These are phyloP conservation scores for Cisticola juncidis DNA, from an alignment of 2,113 vertebrate species.

Conservation along the genomic window DNA sequence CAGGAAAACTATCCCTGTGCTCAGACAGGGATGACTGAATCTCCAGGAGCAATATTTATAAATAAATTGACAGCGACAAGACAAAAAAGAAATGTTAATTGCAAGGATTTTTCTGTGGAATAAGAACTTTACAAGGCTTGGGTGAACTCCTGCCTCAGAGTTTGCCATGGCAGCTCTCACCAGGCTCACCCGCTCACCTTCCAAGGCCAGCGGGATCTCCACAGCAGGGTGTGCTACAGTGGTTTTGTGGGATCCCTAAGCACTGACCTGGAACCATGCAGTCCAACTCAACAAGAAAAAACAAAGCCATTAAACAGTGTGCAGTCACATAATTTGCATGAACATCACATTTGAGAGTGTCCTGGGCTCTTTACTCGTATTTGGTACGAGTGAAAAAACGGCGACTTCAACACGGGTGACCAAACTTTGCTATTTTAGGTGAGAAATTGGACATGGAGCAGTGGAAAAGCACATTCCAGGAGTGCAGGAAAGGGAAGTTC, in stretches of 20 bases:
- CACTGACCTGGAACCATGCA: not conserved
- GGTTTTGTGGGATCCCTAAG: not conserved
- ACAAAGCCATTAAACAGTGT: not conserved
- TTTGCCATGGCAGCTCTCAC: not conserved
- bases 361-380: rapidly evolving
- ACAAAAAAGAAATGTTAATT: not conserved
- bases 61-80: not conserved
- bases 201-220: rapidly evolving
- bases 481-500: not conserved
- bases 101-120: not conserved
- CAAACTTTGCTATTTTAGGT: not conserved
- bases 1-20: not conserved
- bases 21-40: not conserved
- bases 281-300: not conserved
- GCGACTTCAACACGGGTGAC: rapidly evolving
- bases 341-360: rapidly evolving
- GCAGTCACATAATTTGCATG: not conserved
- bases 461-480: not conserved
- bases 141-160: not conserved
- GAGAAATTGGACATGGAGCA: rapidly evolving
- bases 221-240: rapidly evolving
- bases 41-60: conserved; percentile 45
- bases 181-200: rapidly evolving
- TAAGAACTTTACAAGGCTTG: not conserved
- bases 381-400: not conserved